Evolutionary conservation across 1,140 invertebrate genomes (phyloP).

Genomic region (Drosophila mojavensis): DNA sequence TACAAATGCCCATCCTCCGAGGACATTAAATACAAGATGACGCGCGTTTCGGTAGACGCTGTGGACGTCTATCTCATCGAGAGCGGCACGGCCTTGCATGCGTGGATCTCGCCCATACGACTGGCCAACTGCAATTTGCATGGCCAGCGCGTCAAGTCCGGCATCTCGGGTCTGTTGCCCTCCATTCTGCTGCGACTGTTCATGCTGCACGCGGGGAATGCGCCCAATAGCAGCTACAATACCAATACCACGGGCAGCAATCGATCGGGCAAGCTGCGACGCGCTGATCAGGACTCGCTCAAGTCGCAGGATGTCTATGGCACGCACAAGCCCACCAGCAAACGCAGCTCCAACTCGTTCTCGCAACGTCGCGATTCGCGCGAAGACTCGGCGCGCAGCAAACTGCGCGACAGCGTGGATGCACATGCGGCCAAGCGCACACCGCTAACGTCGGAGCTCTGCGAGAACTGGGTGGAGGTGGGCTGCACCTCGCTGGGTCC

Average conservation of each 20-base stretch:
- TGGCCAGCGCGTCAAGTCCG: conserved; percentile 94
- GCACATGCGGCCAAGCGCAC: conserved; percentile 60
- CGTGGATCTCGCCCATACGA: conserved; percentile 94
- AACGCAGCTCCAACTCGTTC: conserved; percentile 80
- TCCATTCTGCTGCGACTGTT: conserved; percentile 90
- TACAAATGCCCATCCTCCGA: conserved; percentile 93
- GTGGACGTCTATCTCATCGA: conserved; percentile 97
- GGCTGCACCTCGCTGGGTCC: conserved; percentile 95
- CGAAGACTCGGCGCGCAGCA: conserved; percentile 64
- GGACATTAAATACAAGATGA: conserved; percentile 98
- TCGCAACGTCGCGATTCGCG: conserved; percentile 75
- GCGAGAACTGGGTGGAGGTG: conserved; percentile 95
- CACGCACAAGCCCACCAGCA: conserved; percentile 58
- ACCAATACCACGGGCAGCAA: conserved; percentile 86
- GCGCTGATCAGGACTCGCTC: conserved; percentile 73
- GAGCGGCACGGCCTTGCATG: conserved; percentile 92
- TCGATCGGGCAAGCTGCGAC: conserved; percentile 74
- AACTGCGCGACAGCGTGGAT: conserved; percentile 72
- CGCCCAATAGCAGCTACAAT: conserved; percentile 81
- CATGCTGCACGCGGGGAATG: conserved; percentile 85
- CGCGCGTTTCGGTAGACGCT: conserved; percentile 94
- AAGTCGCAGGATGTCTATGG: conserved; percentile 70
- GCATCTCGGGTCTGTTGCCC: conserved; percentile 94
- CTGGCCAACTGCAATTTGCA: conserved; percentile 97
- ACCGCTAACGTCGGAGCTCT: conserved; percentile 64